These are phyloP conservation scores for Nyctalus aviator DNA, from an alignment of 2,797 vertebrate genomes.

Conservation along the genomic window DNA sequence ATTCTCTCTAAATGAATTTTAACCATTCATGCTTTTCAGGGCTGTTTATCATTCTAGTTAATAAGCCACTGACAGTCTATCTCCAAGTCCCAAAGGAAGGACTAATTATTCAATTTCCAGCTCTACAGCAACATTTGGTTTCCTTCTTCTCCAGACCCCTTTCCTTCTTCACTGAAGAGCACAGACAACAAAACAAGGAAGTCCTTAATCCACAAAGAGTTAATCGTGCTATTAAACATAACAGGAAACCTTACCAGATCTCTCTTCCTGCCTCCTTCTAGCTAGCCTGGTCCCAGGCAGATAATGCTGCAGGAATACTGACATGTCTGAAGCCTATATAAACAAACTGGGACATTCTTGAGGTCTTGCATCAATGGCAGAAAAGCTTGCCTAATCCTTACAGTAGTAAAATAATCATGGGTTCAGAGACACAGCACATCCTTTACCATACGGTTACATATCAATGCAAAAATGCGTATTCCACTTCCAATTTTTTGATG, in stretches of 20 bases:
- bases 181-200: constrained; percentile 45
- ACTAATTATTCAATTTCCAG: neutral
- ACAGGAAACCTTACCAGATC: constrained; percentile 72
- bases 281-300: constrained; percentile 61
- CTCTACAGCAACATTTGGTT: neutral
- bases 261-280: constrained; percentile 74
- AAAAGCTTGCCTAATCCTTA: constrained; percentile 61
- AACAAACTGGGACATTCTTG: constrained; percentile 71
- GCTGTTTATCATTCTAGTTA: neutral
- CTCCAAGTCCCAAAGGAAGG: neutral
- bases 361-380: constrained; percentile 43
- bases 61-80: neutral
- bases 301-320: constrained; percentile 58
- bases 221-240: constrained; percentile 31
- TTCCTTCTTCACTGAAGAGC: neutral
- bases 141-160: neutral
- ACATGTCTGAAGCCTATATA: constrained; percentile 44
- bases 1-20: neutral
- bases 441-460: constrained; percentile 15
- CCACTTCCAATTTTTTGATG: constrained; percentile 25
- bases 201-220: constrained; percentile 31
- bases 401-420: constrained; percentile 57
- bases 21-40: neutral
- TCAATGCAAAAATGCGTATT: constrained; percentile 46
- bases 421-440: constrained; percentile 23